These are phyloP conservation scores for Vultur gryphus DNA, from an alignment of 2,797 vertebrate genomes.

Conservation along the genomic window DNA sequence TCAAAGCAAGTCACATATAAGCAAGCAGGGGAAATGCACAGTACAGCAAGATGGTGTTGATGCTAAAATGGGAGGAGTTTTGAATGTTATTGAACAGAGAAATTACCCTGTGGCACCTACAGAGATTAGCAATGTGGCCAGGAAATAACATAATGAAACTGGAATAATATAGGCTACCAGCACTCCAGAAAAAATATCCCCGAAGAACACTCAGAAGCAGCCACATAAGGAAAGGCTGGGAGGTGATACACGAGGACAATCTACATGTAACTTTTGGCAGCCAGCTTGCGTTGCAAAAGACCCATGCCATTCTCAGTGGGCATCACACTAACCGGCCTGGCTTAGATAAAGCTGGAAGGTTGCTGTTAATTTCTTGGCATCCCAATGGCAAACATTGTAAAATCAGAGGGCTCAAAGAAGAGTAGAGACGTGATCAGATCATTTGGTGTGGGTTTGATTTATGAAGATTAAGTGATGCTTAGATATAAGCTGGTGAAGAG, in stretches of 20 bases:
- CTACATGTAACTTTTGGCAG: neutral
- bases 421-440: neutral
- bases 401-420: conserved; percentile 6
- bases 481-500: neutral
- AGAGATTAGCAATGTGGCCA: neutral
- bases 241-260: neutral
- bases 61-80: neutral
- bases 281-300: neutral
- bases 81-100: neutral
- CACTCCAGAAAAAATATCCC: neutral
- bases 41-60: neutral
- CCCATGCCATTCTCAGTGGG: neutral
- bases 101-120: neutral
- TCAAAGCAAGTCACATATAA: neutral
- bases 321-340: neutral
- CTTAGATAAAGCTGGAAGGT: neutral
- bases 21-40: neutral
- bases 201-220: neutral
- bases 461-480: neutral
- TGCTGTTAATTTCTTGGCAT: neutral
- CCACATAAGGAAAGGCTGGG: neutral
- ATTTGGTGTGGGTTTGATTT: conserved; percentile 1
- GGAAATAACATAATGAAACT: neutral
- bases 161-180: neutral
- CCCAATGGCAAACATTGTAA: neutral